phyloP scores from a whole-genome alignment of 2,797 vertebrate species.

The Myoxocephalus aenaeus region DNA sequence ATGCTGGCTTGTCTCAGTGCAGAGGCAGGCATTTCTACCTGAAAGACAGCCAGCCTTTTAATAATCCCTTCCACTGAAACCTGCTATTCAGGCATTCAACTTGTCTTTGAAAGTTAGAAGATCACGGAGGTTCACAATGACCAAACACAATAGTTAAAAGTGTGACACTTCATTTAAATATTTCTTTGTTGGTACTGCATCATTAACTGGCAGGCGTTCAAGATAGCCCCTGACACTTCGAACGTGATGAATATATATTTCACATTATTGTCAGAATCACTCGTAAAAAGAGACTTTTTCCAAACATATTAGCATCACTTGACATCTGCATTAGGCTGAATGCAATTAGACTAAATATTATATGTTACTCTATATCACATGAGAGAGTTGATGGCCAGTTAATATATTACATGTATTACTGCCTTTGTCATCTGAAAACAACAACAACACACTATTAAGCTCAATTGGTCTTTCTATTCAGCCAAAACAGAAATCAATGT shows the following conservation, averaged over 20 bases:
- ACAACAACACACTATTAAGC: constrained; percentile 35
- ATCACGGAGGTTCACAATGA: constrained; percentile 4
- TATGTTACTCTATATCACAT: background rate
- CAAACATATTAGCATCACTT: background rate
- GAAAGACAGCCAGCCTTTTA: constrained; percentile 46
- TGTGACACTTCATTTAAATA: background rate
- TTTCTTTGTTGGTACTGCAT: background rate
- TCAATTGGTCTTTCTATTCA: constrained; percentile 9
- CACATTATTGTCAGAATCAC: background rate
- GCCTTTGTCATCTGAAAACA: constrained; percentile 20
- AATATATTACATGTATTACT: constrained; percentile 9
- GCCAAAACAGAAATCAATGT: constrained; percentile 52
- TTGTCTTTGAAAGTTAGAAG: constrained; percentile 26
- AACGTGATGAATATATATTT: constrained; percentile 11
- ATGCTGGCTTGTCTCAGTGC: constrained; percentile 43
- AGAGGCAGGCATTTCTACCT: constrained; percentile 32
- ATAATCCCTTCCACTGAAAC: constrained; percentile 45
- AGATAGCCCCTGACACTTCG: background rate
- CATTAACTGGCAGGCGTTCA: background rate
- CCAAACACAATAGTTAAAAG: constrained; percentile 1
- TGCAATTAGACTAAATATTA: background rate
- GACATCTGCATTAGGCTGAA: background rate
- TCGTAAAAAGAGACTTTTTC: background rate
- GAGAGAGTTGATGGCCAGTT: background rate
- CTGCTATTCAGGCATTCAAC: constrained; percentile 13